Conservation (phyloP, 2,888 invertebrate genomes). For the Hoplodrina ambigua region DNA sequence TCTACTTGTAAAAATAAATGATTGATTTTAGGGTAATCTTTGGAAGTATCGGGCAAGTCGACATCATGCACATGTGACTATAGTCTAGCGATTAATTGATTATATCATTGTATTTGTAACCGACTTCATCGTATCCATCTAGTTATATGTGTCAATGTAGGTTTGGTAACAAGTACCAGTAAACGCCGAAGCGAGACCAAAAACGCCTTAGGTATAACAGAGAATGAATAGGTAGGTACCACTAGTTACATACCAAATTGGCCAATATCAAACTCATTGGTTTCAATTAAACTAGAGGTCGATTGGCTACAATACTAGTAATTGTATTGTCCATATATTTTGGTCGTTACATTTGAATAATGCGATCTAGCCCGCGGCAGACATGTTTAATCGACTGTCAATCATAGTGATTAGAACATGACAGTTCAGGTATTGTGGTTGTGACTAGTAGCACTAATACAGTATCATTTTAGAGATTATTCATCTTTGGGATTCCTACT, state of each 20-base stretch:
- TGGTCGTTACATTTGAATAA: slow-evolving; percentile 41
- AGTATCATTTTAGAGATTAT: slow-evolving; percentile 20
- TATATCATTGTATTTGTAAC: no score
- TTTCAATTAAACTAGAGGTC: slow-evolving; percentile 61
- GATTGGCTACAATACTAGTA: slow-evolving; percentile 45
- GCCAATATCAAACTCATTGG: slow-evolving; percentile 57
- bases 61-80: no score
- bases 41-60: no score
- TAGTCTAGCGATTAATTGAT: no score
- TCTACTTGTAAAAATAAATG: no score
- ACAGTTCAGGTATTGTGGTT: slow-evolving; percentile 25
- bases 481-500: not conserved
- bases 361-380: slow-evolving; percentile 34
- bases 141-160: no score
- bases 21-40: no score
- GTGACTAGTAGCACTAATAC: slow-evolving; percentile 9
- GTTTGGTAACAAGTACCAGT: no score
- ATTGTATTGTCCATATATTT: slow-evolving; percentile 52
- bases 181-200: no score
- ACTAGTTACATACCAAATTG: slow-evolving; percentile 37
- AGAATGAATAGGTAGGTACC: slow-evolving; percentile 4
- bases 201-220: not conserved
- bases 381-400: slow-evolving; percentile 39
- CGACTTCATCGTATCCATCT: no score
- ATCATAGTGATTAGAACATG: slow-evolving; percentile 30